phyloP scores from a whole-genome alignment of 1,140 invertebrate species.

The Matsumurasca onukii region DNA sequence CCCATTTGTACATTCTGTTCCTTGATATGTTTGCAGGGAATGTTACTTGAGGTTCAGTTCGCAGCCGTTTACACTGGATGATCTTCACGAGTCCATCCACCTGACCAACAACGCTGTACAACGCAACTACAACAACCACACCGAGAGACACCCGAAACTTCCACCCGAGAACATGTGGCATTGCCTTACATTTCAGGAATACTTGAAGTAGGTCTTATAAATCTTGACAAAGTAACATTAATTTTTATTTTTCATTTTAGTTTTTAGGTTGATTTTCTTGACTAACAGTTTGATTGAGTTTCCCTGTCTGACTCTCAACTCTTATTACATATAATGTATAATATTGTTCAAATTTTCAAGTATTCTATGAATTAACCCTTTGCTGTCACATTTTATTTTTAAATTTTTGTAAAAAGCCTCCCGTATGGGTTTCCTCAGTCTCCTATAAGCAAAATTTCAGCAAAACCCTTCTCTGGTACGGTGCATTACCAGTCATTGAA shows the following conservation, averaged over 20 bases:
- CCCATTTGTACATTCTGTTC: no score
- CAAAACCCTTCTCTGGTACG: no score
- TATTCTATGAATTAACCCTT: no score
- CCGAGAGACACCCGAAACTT: slow-evolving; percentile 67
- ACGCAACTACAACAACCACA: slow-evolving; percentile 74
- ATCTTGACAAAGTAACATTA: neutral
- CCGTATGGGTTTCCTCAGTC: no score
- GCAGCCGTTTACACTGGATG: slow-evolving; percentile 83
- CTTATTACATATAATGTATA: no score
- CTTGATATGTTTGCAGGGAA: slow-evolving; percentile 69
- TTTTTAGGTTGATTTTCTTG: no score
- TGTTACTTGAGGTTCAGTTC: slow-evolving; percentile 92
- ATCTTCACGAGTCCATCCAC: slow-evolving; percentile 91
- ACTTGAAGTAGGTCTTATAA: slow-evolving; percentile 52
- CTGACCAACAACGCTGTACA: slow-evolving; percentile 93
- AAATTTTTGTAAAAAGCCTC: no score
- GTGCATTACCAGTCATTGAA: no score
- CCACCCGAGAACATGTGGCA: slow-evolving; percentile 78
- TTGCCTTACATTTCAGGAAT: slow-evolving; percentile 70
- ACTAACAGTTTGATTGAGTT: no score
- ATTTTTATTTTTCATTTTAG: neutral
- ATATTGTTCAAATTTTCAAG: no score
- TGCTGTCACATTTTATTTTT: no score
- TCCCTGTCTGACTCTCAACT: neutral
- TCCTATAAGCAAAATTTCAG: no score